These are phyloP conservation scores for Poeciliopsis gracilis DNA, from an alignment of 2,797 vertebrate genomes.

Conservation along the genomic window DNA sequence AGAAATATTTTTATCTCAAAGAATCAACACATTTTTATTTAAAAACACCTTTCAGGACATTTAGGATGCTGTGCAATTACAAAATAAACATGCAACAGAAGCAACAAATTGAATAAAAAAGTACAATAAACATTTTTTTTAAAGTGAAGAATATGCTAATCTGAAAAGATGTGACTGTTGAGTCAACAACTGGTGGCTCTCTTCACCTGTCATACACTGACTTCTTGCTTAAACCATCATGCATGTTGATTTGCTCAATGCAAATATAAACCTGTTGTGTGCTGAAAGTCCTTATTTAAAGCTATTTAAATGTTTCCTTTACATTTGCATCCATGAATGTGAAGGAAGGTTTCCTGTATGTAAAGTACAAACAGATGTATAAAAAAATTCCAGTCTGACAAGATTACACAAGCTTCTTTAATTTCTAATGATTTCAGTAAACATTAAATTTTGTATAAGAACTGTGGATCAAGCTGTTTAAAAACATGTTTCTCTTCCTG, in stretches of 20 bases:
- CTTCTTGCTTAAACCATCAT: not conserved
- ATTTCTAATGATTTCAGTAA: not conserved
- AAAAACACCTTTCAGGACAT: not conserved
- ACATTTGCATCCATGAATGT: constrained; percentile 48
- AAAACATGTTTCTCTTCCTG: not conserved
- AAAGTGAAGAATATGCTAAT: not conserved
- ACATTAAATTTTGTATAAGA: not conserved
- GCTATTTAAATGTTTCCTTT: constrained; percentile 25
- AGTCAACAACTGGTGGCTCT: not conserved
- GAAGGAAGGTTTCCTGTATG: constrained; percentile 1
- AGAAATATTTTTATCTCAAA: not conserved
- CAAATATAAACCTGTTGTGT: constrained; percentile 18
- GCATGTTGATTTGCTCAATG: constrained; percentile 8
- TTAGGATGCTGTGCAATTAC: not conserved
- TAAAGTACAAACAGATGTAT: constrained; percentile 1
- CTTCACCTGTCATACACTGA: not conserved
- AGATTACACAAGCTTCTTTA: not conserved
- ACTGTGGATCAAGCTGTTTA: not conserved
- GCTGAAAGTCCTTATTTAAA: constrained; percentile 15
- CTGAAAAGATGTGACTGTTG: not conserved
- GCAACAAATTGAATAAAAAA: not conserved
- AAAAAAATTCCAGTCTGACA: constrained; percentile 16
- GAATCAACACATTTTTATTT: not conserved
- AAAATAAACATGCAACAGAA: not conserved
- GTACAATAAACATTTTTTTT: not conserved